phyloP scores from a whole-genome alignment of 2,888 invertebrate genomes.

The Nasonia oneida region DNA sequence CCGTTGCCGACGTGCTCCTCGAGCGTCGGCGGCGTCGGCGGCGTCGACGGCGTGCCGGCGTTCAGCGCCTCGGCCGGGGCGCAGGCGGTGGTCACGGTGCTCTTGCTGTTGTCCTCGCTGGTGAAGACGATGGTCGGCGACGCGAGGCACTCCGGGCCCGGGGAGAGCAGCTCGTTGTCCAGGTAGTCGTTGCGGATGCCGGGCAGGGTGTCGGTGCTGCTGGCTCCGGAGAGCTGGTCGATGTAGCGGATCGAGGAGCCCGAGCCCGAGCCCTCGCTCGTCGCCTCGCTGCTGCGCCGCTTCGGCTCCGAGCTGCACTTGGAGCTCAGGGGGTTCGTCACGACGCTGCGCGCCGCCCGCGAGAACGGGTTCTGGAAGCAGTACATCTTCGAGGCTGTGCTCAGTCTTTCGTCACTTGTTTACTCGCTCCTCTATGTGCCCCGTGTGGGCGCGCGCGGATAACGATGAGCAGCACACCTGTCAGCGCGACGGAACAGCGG shows the following conservation, averaged over 20 bases:
- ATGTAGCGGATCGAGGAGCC: slow-evolving; percentile 76
- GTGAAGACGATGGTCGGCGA: slow-evolving; percentile 65
- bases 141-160: slow-evolving; percentile 68
- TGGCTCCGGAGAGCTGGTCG: slow-evolving; percentile 75
- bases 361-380: slow-evolving; percentile 78
- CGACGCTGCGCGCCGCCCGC: slow-evolving; percentile 71
- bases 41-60: slow-evolving; percentile 42
- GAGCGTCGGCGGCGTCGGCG: slow-evolving; percentile 26
- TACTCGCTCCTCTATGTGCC: too few relatives aligned
- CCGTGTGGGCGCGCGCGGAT: too few relatives aligned
- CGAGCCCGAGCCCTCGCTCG: slow-evolving; percentile 74
- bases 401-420: too few relatives aligned
- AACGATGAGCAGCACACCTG: background rate
- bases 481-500: background rate
- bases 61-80: slow-evolving; percentile 48
- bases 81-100: slow-evolving; percentile 41
- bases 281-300: slow-evolving; percentile 74
- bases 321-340: slow-evolving; percentile 60
- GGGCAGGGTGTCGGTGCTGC: slow-evolving; percentile 76
- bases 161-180: slow-evolving; percentile 74
- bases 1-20: slow-evolving; percentile 32
- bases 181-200: slow-evolving; percentile 75
- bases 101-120: slow-evolving; percentile 55
- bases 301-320: slow-evolving; percentile 60
- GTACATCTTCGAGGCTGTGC: slow-evolving; percentile 71